These are phyloP conservation scores for Paracyclopina nana DNA, from an alignment of 1,140 invertebrate species.

Conservation along the genomic window DNA sequence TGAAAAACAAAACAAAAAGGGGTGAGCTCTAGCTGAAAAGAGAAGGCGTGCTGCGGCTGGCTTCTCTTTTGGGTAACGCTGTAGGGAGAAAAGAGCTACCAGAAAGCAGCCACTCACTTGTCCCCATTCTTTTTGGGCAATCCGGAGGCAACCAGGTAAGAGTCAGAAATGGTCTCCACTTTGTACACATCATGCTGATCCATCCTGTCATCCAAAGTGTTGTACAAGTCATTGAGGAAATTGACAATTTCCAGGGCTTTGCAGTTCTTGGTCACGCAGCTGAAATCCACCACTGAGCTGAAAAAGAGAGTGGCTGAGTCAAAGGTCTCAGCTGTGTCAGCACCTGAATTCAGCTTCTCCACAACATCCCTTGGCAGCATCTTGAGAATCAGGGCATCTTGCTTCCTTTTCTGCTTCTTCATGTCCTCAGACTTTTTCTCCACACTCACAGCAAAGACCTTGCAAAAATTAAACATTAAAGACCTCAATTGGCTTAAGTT, in stretches of 20 bases:
- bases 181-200: conserved; percentile 82
- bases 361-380: conserved; percentile 27
- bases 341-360: conserved; percentile 27
- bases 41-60: no score
- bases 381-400: conserved; percentile 3
- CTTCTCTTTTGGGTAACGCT: no score
- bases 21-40: no score
- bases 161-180: conserved; percentile 39
- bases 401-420: background rate
- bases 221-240: conserved; percentile 74
- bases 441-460: background rate
- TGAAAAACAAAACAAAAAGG: no score
- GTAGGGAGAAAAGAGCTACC: no score
- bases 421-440: background rate
- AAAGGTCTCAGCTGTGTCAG: conserved; percentile 31
- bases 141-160: conserved; percentile 28
- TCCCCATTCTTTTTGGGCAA: conserved; percentile 15
- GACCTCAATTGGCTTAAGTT: background rate
- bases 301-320: conserved; percentile 78
- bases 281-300: conserved; percentile 81
- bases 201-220: conserved; percentile 77
- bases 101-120: no score
- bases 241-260: conserved; percentile 74
- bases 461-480: background rate
- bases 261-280: conserved; percentile 64